These are phyloP conservation scores for Apodemia zela DNA, from an alignment of 2,888 invertebrate genomes.

Conservation along the genomic window DNA sequence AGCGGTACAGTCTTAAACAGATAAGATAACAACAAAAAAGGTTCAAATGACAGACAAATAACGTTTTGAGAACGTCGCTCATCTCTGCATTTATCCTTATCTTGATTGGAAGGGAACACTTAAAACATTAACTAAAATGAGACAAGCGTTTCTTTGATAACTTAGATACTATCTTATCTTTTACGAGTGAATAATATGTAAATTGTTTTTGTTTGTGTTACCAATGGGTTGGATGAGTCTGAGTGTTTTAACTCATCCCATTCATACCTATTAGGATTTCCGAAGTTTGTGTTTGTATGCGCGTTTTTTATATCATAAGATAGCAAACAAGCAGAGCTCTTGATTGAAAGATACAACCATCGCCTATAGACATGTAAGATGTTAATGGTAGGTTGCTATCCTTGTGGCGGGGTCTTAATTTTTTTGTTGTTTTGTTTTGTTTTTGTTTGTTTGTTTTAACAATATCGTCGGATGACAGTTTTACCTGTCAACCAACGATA, in stretches of 20 bases:
- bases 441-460: no score
- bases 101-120: constrained; percentile 31
- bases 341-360: no score
- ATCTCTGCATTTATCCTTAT: constrained; percentile 29
- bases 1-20: constrained; percentile 5
- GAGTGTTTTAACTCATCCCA: not conserved
- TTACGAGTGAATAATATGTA: constrained; percentile 10
- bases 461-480: no score
- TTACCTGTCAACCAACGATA: no score
- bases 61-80: constrained; percentile 36
- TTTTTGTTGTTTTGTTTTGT: no score
- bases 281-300: no score
- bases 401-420: no score
- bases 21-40: constrained; percentile 28
- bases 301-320: no score
- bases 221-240: not conserved
- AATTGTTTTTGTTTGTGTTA: constrained; percentile 5
- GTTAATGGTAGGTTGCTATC: no score
- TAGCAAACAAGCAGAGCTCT: no score
- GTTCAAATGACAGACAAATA: constrained; percentile 57
- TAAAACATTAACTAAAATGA: constrained; percentile 32
- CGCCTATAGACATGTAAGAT: no score
- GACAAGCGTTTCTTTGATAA: constrained; percentile 27
- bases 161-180: constrained; percentile 31
- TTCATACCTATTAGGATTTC: no score